These are phyloP conservation scores for Solea solea DNA, from an alignment of 2,113 vertebrate species.

Conservation along the genomic window DNA sequence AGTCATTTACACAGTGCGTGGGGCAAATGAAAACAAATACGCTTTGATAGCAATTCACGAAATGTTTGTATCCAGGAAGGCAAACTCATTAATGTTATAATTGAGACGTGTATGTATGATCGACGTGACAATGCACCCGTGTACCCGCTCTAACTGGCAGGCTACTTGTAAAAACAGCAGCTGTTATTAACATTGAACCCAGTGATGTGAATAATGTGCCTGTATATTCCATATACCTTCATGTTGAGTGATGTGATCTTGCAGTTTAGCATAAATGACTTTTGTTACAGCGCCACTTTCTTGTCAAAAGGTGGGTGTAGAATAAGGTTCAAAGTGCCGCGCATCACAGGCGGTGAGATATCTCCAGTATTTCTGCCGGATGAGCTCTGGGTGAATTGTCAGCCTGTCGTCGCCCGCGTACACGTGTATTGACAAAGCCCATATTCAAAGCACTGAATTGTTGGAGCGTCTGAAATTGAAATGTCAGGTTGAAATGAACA, in stretches of 20 bases:
- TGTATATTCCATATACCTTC: conserved; percentile 22
- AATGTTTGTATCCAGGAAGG: not conserved
- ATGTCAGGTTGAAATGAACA: conserved; percentile 72
- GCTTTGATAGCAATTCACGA: not conserved
- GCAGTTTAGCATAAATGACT: conserved; percentile 20
- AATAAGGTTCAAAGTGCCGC: conserved; percentile 26
- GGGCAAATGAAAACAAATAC: not conserved
- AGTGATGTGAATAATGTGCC: not conserved
- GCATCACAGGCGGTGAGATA: conserved; percentile 3
- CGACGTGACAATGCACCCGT: too few species aligned
- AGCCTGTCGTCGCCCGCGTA: conserved; percentile 40
- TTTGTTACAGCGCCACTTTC: conserved; percentile 9
- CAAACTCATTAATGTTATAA: not conserved
- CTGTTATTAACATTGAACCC: not conserved
- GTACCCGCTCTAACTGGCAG: too few species aligned
- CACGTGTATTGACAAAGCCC: conserved; percentile 64
- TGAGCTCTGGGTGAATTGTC: conserved; percentile 54
- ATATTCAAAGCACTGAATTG: conserved; percentile 61
- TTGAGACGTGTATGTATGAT: too few species aligned
- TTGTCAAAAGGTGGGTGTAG: conserved; percentile 22
- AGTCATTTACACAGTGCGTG: not conserved
- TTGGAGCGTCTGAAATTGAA: conserved; percentile 71
- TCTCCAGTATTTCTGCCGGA: conserved; percentile 45
- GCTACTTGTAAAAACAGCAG: too few species aligned
- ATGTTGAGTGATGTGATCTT: conserved; percentile 12